A percentile compares a stretch with the other conserved stretches of the same genome.
phyloP scores from a whole-genome alignment of 2,888 invertebrate species.

The Dicyrtoma fusca region DNA sequence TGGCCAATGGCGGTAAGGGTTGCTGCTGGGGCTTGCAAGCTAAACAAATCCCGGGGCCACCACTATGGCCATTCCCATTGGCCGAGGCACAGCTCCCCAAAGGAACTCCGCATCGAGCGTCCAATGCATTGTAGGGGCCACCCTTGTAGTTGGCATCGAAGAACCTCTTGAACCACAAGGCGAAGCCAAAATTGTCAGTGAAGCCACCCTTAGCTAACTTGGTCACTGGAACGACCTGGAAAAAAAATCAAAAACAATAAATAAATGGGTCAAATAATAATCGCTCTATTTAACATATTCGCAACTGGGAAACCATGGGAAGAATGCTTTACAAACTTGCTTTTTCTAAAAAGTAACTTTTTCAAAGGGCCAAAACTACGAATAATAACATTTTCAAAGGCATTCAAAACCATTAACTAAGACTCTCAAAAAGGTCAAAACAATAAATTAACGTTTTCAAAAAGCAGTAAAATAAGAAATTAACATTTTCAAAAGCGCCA shows the following conservation, averaged over 20 bases:
- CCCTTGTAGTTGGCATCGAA: conserved; percentile 99
- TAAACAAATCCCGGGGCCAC: conserved; percentile 51
- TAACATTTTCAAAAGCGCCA: too few species aligned
- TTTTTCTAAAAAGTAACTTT: too few species aligned
- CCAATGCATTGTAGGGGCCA: conserved; percentile 90
- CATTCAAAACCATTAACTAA: too few species aligned
- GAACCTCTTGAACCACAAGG: conserved; percentile 99
- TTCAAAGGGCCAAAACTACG: too few species aligned
- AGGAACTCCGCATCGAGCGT: conserved; percentile 79
- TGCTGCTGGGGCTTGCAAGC: conserved; percentile 46
- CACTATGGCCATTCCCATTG: conserved; percentile 54
- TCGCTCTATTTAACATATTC: not conserved
- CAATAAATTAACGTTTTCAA: too few species aligned
- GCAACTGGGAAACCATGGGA: too few species aligned
- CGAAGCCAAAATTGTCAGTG: conserved; percentile 99
- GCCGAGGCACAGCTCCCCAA: conserved; percentile 69
- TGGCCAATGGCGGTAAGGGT: not conserved
- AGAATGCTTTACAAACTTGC: too few species aligned
- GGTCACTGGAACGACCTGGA: conserved; percentile 98
- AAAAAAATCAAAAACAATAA: conserved; percentile 57
- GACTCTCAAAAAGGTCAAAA: too few species aligned
- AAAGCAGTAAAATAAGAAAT: too few species aligned
- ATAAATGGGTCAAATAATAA: not conserved
- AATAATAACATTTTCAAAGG: too few species aligned
- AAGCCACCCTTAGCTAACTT: conserved; percentile 98